Base-by-base conservation (phyloP, 2,888 invertebrate genomes). In the Plebejus argus region DNA sequence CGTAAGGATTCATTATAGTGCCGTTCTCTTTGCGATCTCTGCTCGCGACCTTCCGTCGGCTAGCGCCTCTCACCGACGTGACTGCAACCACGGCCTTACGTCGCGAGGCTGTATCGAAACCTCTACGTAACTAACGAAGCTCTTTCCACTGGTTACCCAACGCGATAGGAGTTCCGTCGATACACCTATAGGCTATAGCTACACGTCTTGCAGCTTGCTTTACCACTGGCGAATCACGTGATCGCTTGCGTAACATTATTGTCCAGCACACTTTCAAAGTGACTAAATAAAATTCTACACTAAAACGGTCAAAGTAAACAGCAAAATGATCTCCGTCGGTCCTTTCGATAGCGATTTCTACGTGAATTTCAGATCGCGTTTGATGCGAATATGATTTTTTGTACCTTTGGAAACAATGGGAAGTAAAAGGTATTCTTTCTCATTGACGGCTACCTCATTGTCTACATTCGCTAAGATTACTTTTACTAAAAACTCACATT, bases 81-180 rank as follows among this genome's bases (percentile, higher is more conserved):
- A 92, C 92, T 91, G 92, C 91, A 91, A 90, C 91, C 90, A 89
- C 93, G 93, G 93, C 93, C 93, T 93, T 91, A 93, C 89, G 87
- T 88, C 88, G 92, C 93, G 93, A 93, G 93, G 92, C 90, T 93
- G 92, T 92, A 93, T 93, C 89, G 91, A 93, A 93, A 93, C 91
- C 86, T 91, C 89, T 90, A 92, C 92, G 92, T 92, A 93, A 93
- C 90, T 92, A 93, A 93, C 90, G 89, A 89, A 91, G 90, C 92
- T 93, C 91, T 92, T 92, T 92, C 92, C 90, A 92, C 82, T 84
- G 87, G 90, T 93, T 93, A 93, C 93, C 88, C 92, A 93, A 93
- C 88, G 88, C 87, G 88, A 92, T 92, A 91, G 87, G 85, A 87
- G 91, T 90, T 92, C 90, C 87, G 89, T 89, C 91, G 89, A 91